Conservation (phyloP, 2,113 vertebrate genomes). For the Phylloscopus whistleri region DNA sequence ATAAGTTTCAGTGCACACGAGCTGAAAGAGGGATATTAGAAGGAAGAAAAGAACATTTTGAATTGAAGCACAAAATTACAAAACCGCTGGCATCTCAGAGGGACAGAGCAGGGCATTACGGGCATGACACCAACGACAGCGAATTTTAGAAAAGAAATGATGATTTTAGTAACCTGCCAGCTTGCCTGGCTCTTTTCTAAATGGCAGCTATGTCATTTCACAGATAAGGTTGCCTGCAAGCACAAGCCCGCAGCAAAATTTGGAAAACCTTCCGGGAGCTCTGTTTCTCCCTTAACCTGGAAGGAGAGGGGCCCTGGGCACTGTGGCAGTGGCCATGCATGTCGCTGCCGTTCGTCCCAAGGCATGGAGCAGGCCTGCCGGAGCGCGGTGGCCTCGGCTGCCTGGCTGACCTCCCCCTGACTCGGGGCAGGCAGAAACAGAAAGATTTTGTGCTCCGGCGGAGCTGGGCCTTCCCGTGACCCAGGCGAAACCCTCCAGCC, state of each 20-base stretch:
- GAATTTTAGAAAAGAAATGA: neutral
- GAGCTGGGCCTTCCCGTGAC: conserved; percentile 78
- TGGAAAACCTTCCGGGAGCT: neutral
- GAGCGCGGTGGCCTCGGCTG: conserved; percentile 18
- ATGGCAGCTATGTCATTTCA: accelerated
- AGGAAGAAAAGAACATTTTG: accelerated
- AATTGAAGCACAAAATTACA: neutral
- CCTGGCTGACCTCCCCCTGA: conserved; percentile 78
- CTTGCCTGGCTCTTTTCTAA: neutral
- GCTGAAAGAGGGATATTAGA: neutral
- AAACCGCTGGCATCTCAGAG: neutral
- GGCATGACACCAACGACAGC: no score
- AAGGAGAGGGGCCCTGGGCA: accelerated
- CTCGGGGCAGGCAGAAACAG: conserved; percentile 69
- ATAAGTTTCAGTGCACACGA: neutral
- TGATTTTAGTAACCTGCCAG: neutral
- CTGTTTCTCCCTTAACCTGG: neutral
- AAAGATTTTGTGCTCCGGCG: conserved; percentile 71
- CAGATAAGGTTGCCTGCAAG: neutral
- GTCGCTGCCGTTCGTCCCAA: neutral
- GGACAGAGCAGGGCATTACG: neutral
- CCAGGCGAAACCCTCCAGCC: conserved; percentile 66
- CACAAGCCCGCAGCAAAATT: neutral
- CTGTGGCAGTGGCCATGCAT: accelerated
- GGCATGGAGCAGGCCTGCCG: neutral